These are phyloP conservation scores for Tenthredo mesomela DNA, from an alignment of 2,888 invertebrate genomes.

Conservation along the genomic window DNA sequence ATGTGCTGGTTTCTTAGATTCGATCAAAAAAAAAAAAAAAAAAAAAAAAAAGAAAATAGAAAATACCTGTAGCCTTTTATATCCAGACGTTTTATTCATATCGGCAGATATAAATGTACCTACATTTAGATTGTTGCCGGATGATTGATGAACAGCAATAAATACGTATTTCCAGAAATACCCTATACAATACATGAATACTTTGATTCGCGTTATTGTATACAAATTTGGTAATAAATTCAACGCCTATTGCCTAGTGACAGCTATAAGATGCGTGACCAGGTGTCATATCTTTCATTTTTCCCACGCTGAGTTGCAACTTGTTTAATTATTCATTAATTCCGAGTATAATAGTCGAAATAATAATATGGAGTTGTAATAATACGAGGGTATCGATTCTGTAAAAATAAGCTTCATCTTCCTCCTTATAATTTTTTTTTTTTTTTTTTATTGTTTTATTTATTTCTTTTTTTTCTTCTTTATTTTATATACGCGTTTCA, in stretches of 20 bases:
- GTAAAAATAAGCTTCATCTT: neutral
- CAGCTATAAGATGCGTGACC: neutral
- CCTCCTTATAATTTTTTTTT: neutral
- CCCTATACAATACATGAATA: neutral
- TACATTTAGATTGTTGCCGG: neutral
- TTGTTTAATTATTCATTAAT: neutral
- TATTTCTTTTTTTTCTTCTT: neutral
- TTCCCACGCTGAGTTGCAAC: neutral
- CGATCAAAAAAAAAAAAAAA: neutral
- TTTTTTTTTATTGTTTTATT: neutral
- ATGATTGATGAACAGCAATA: neutral
- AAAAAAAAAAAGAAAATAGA: neutral
- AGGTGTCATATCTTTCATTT: neutral
- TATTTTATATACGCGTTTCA: neutral
- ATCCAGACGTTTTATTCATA: neutral
- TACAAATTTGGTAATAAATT: neutral
- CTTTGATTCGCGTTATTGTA: neutral
- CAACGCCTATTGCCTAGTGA: neutral
- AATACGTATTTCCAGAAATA: neutral
- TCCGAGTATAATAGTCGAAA: neutral
- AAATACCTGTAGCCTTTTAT: neutral
- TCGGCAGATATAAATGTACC: neutral
- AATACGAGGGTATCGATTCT: neutral
- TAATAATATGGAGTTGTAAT: conserved; percentile 12
- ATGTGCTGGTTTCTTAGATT: neutral